These are phyloP conservation scores for Oscheius sp. DNA, from an alignment of 2,888 invertebrate genomes.

Conservation along the genomic window DNA sequence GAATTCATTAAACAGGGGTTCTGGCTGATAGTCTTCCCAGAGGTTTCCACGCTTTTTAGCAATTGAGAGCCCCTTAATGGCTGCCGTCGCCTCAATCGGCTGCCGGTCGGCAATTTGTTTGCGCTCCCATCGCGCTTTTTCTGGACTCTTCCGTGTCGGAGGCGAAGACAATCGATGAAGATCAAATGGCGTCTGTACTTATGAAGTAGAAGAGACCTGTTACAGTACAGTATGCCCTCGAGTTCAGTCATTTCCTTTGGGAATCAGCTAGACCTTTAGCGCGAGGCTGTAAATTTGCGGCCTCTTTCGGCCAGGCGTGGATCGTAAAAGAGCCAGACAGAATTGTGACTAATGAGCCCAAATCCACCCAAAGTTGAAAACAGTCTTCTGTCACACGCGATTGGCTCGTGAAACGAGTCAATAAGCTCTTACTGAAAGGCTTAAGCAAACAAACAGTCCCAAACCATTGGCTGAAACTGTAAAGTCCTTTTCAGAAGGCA, in stretches of 20 bases:
- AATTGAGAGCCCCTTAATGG: constrained; percentile 25
- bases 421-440: constrained; percentile 14
- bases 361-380: not conserved
- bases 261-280: not conserved
- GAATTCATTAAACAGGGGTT: no score
- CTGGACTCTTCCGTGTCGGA: constrained; percentile 24
- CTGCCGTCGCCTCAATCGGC: constrained; percentile 24
- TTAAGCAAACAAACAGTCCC: constrained; percentile 17
- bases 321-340: not conserved
- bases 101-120: constrained; percentile 36
- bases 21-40: not conserved
- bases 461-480: no score
- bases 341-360: not conserved
- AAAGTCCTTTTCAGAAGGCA: constrained; percentile 39
- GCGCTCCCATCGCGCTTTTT: constrained; percentile 35
- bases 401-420: not conserved
- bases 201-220: constrained; percentile 1
- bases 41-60: not conserved
- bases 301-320: not conserved
- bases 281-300: not conserved
- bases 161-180: constrained; percentile 32
- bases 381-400: not conserved
- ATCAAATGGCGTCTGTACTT: constrained; percentile 33
- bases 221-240: constrained; percentile 12
- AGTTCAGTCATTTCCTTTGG: not conserved